A percentile compares a stretch with the other conserved stretches of the same genome.
Conservation (phyloP, 23 tunicate genomes). For the Clavelina lepadiformis region DNA sequence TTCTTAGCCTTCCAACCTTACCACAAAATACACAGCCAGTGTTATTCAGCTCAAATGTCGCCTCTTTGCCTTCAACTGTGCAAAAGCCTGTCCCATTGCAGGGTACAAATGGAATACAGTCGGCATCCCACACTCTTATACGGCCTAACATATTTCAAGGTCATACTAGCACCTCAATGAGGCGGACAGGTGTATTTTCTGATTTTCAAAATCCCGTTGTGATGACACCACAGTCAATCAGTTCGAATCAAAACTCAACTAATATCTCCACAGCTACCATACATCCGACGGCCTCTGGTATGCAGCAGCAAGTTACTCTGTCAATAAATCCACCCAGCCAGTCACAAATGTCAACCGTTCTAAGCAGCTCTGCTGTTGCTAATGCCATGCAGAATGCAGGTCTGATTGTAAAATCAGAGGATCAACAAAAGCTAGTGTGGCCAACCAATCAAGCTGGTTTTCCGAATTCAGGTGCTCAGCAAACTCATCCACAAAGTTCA, state of each 20-base stretch:
- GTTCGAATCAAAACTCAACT: background rate
- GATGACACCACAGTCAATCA: slow-evolving; percentile 20
- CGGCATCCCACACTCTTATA: background rate
- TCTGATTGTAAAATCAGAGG: slow-evolving; percentile 7
- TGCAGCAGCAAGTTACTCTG: background rate
- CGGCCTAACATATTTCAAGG: slow-evolving; percentile 8
- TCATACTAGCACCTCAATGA: background rate
- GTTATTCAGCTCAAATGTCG: slow-evolving; percentile 1
- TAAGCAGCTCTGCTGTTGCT: slow-evolving; percentile 7
- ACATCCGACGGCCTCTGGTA: background rate
- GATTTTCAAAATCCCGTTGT: slow-evolving; percentile 1
- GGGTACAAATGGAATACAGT: background rate
- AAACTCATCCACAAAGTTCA: too few relatives aligned
- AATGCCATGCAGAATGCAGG: background rate
- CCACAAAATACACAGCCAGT: too few relatives aligned
- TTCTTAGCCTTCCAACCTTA: too few relatives aligned
- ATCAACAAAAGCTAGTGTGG: background rate
- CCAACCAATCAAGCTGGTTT: background rate
- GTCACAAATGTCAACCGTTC: slow-evolving; percentile 3
- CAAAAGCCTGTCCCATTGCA: slow-evolving; percentile 24
- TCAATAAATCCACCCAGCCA: background rate
- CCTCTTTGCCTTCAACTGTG: slow-evolving; percentile 5
- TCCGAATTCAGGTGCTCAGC: too few relatives aligned
- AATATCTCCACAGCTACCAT: background rate
- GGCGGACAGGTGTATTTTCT: background rate